phyloP scores from a whole-genome alignment of 2,888 invertebrate species.

The Flexamia atlantica region DNA sequence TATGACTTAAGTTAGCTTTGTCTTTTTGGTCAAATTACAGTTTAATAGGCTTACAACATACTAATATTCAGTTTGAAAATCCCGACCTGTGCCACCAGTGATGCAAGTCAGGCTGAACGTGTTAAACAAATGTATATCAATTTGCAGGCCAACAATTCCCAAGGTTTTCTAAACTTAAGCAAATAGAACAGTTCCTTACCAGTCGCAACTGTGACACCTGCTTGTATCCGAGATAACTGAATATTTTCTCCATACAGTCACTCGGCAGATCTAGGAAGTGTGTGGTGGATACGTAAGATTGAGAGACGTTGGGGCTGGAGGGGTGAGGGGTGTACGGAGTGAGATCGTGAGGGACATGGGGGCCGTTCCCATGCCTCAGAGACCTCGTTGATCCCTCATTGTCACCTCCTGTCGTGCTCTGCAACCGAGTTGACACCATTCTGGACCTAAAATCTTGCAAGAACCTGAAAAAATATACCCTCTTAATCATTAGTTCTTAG shows the following conservation, averaged over 20 bases:
- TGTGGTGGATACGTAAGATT: slow-evolving; percentile 35
- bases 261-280: slow-evolving; percentile 85
- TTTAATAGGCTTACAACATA: too few species aligned
- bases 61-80: too few species aligned
- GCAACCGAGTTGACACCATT: slow-evolving; percentile 80
- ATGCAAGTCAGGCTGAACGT: too few species aligned
- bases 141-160: too few species aligned
- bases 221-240: slow-evolving; percentile 86
- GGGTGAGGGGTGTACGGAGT: slow-evolving; percentile 26
- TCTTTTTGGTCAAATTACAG: too few species aligned
- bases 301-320: not conserved
- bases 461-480: not conserved
- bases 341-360: slow-evolving; percentile 22
- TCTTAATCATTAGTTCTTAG: not conserved
- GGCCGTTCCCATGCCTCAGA: slow-evolving; percentile 10
- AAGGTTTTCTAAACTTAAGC: too few species aligned
- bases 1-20: too few species aligned
- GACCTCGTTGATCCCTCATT: slow-evolving; percentile 62
- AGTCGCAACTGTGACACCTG: slow-evolving; percentile 87
- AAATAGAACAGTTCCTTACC: slow-evolving; percentile 78
- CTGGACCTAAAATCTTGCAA: not conserved
- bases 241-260: slow-evolving; percentile 89
- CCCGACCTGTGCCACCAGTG: too few species aligned
- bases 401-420: slow-evolving; percentile 78
- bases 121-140: too few species aligned